Evolutionary conservation across 1,140 invertebrate genomes (phyloP), one percentile per base, ranked within the genome.

Genomic region (Maconellicoccus hirsutus): DNA sequence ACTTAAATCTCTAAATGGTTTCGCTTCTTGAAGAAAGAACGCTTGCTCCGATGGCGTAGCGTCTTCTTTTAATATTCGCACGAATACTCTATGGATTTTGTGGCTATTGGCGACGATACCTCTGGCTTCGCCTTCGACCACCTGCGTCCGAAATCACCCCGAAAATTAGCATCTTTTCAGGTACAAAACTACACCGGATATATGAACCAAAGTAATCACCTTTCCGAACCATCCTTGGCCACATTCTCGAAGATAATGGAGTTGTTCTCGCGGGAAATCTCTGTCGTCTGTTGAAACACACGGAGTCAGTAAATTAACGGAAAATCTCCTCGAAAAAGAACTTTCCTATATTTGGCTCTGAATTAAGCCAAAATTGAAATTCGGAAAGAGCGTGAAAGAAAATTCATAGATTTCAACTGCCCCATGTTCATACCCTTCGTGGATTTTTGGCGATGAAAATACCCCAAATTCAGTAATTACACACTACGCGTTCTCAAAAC

Each of bases 141-240:
- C 88, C 86, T 87, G 22, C 3, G 29, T n/a, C n/a, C n/a, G n/a
- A n/a, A n/a, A n/a, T n/a, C n/a, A n/a, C n/a, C n/a, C n/a, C n/a
- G n/a, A n/a, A n/a, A n/a, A n/a, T n/a, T n/a, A n/a, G n/a, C n/a
- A n/a, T n/a, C n/a, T n/a, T n/a, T n/a, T n/a, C n/a, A n/a, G n/a
- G n/a, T n/a, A n/a, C n/a, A n/a, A 33, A 12, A 33, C 12, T 33
- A 33, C 29, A 33, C n/a, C n/a, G 8, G 39, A 59, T 59, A 19
- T 6, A 59, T 59, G 16, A 22, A 6, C n/a, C 16, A 59, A 16
- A 4, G n/a, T 59, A 4, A n/a, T 25, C 25, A 89, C 88, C 86
- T 88, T 87, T 29, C 92, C 92, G 82, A 93, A 94, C 90, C 91
- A 93, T 22, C 91, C 91, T 75, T 85, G 85, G 3, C 91, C 91